Percentiles rank a stretch among this genome's conserved stretches.
Evolutionary conservation across 2,888 invertebrate species (phyloP).

Genomic region (Archips xylosteana): DNA sequence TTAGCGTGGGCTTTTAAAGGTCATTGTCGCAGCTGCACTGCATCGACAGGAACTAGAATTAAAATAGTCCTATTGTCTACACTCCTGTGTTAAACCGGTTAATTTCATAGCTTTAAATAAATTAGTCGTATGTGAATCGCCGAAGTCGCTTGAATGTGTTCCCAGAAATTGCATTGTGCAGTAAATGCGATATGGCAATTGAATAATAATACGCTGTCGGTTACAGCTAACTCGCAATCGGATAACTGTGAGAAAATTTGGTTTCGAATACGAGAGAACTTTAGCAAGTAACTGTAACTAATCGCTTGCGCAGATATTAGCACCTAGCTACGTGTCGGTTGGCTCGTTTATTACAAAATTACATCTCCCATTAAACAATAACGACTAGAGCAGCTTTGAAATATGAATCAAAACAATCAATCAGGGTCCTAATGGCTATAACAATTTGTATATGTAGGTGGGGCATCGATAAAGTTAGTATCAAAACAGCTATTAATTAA

Average conservation of each 20-base stretch:
- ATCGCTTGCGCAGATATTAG: constrained; percentile 27
- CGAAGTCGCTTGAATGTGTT: constrained; percentile 27
- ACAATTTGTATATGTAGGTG: constrained; percentile 21
- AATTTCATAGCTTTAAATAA: constrained; percentile 32
- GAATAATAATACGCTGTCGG: constrained; percentile 37
- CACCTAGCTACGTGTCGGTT: constrained; percentile 20
- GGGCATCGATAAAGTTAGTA: constrained; percentile 29
- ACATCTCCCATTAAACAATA: constrained; percentile 22
- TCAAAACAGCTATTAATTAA: constrained; percentile 39
- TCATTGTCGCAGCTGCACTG: constrained; percentile 80
- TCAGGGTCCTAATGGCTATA: constrained; percentile 24
- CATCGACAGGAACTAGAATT: constrained; percentile 65
- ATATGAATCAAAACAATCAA: constrained; percentile 33
- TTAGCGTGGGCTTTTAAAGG: constrained; percentile 83
- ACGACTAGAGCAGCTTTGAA: constrained; percentile 21
- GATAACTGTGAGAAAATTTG: constrained; percentile 37
- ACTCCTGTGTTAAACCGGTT: constrained; percentile 44
- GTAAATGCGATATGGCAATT: constrained; percentile 39
- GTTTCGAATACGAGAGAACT: constrained; percentile 21
- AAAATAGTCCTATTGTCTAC: constrained; percentile 67
- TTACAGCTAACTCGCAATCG: constrained; percentile 33
- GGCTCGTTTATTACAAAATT: constrained; percentile 35
- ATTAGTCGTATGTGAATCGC: constrained; percentile 17
- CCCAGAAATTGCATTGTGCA: constrained; percentile 39
- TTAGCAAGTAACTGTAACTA: constrained; percentile 32